Evolutionary conservation across 2,113 vertebrate genomes (phyloP), one percentile per base, ranked within the genome.

Genomic region (Mormyrus lacerda): DNA sequence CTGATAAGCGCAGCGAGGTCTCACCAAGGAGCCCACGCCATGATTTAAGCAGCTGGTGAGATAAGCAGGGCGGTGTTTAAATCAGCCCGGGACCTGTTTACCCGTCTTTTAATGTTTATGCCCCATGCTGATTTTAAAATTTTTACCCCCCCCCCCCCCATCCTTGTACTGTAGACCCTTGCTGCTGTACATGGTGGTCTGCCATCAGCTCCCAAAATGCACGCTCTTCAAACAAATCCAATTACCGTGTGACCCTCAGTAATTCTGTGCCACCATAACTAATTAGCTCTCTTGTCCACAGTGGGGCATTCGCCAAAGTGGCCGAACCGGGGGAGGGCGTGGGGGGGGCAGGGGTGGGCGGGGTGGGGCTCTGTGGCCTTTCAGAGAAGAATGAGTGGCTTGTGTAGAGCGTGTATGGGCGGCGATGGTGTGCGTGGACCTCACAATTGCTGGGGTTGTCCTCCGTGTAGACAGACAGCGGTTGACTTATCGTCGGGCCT

Each of bases 241-340:
- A 97, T 97, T 97, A 97, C 96, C 96, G 95, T 95, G 95, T 97
- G 96, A 97, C 97, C 96, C 92, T 92, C 85, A 93, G 94, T 95
- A 94, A 96, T 95, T 96, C 95, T 94, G 95, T 96, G 95, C 94
- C 96, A 97, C 95, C 91, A 94, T 94, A 94, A 95, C 94, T 95
- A 96, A 97, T 97, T 96, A 96, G 94, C 94, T 94, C 94, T 91
- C 91, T 93, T 93, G 95, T 95, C 93, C 94, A 96, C 95, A 97
- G 95, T 95, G 95, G 89, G 89, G 91, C 92, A 90, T 93, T 27
- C 94, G 95, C 90, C 95, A 95, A 96, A 91, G 92, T 21, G 27
- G 50, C 45, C 9, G 15, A 9, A 24, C 19, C 13, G 91, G 17
- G 92, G 85, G 31, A n/a, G 24, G 4, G 85, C 19, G 8, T 6